Percentiles rank a stretch among this genome's conserved stretches.
These are phyloP conservation scores for Eretmocerus hayati DNA, from an alignment of 2,888 invertebrate genomes.

Conservation along the genomic window DNA sequence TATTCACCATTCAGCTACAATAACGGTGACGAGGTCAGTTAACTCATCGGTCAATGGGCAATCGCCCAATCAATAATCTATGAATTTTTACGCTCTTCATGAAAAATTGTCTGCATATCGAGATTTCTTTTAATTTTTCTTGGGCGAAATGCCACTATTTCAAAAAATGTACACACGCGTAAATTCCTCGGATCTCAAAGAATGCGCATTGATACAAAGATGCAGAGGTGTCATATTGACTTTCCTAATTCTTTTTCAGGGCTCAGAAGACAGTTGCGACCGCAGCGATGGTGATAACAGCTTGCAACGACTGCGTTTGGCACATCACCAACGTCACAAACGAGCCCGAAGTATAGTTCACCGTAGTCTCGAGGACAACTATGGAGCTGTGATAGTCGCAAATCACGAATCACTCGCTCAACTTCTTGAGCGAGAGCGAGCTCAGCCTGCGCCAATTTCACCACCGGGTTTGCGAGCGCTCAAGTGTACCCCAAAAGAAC, in stretches of 20 bases:
- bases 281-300: slow-evolving; percentile 50
- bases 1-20: slow-evolving; percentile 77
- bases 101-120: no score
- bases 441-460: neutral
- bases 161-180: no score
- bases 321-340: no score
- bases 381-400: slow-evolving; percentile 81
- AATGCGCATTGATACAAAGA: no score
- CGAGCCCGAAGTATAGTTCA: slow-evolving; percentile 79
- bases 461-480: slow-evolving; percentile 59
- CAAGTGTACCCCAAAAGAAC: slow-evolving; percentile 58
- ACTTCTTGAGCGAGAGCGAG: slow-evolving; percentile 69
- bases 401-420: slow-evolving; percentile 86
- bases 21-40: slow-evolving; percentile 52
- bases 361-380: slow-evolving; percentile 81
- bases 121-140: no score
- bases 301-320: no score
- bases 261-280: slow-evolving; percentile 51
- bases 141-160: neutral
- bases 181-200: no score
- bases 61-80: neutral
- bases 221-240: no score
- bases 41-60: no score
- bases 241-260: no score
- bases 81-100: no score